These are phyloP conservation scores for Leptodirus hochenwartii DNA, from an alignment of 2,888 invertebrate genomes.

Conservation along the genomic window DNA sequence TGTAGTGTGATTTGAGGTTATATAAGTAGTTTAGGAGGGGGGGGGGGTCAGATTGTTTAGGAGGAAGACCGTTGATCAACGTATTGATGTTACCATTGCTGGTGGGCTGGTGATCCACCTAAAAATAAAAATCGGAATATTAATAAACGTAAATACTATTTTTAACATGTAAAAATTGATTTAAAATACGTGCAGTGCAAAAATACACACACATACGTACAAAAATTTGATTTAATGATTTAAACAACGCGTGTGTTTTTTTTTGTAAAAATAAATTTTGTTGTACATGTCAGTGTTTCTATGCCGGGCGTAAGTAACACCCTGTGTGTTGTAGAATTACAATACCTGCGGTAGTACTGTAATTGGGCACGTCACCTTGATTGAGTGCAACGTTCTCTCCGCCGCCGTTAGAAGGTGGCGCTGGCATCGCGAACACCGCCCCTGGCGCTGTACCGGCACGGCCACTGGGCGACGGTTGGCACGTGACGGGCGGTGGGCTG, in stretches of 20 bases:
- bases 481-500: constrained; percentile 30
- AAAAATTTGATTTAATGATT: no score
- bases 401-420: constrained; percentile 27
- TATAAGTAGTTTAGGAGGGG: no score
- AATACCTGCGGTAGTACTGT: constrained; percentile 23
- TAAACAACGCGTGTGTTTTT: no score
- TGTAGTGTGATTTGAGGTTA: no score
- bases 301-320: no score
- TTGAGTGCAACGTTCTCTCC: constrained; percentile 56
- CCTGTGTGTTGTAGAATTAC: no score
- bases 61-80: no score
- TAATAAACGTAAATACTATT: background rate
- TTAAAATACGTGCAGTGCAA: no score
- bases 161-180: background rate
- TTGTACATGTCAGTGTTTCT: no score
- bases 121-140: background rate
- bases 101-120: background rate
- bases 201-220: no score
- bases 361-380: constrained; percentile 31
- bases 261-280: no score
- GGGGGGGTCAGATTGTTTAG: no score
- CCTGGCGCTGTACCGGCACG: constrained; percentile 29
- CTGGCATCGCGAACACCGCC: constrained; percentile 47
- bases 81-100: constrained; percentile 2
- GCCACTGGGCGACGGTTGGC: constrained; percentile 30